These are phyloP conservation scores for Apotomis turbidana DNA, from an alignment of 2,888 invertebrate species.

Conservation along the genomic window DNA sequence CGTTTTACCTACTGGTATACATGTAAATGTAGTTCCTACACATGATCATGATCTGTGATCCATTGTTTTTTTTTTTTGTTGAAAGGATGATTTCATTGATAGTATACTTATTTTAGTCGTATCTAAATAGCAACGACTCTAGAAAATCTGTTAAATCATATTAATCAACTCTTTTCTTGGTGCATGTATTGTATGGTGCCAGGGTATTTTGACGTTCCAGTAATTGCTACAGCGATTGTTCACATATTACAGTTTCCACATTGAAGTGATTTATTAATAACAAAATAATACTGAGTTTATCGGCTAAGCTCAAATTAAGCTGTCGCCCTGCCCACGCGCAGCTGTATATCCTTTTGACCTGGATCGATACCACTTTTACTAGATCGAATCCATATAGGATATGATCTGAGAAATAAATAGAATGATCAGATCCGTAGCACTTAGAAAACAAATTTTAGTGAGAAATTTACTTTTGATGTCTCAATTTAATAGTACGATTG, in stretches of 20 bases:
- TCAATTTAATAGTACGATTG: no score
- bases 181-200: no score
- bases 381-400: conserved; percentile 1
- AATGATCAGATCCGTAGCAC: neutral
- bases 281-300: neutral
- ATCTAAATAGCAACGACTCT: no score
- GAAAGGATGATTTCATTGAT: no score
- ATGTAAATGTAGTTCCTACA: no score
- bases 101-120: no score
- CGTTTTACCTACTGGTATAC: no score
- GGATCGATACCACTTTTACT: conserved; percentile 13
- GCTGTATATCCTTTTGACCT: conserved; percentile 30
- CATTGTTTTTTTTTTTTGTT: no score
- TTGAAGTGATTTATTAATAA: neutral
- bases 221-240: neutral
- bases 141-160: no score
- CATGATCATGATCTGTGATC: no score
- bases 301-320: neutral
- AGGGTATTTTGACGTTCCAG: neutral
- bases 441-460: neutral
- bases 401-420: neutral
- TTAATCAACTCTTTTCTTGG: no score
- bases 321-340: conserved; percentile 21
- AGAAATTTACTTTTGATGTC: neutral
- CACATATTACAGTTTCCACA: neutral